Evolutionary conservation across 2,113 vertebrate species (phyloP).

Genomic region (Mobula birostris): DNA sequence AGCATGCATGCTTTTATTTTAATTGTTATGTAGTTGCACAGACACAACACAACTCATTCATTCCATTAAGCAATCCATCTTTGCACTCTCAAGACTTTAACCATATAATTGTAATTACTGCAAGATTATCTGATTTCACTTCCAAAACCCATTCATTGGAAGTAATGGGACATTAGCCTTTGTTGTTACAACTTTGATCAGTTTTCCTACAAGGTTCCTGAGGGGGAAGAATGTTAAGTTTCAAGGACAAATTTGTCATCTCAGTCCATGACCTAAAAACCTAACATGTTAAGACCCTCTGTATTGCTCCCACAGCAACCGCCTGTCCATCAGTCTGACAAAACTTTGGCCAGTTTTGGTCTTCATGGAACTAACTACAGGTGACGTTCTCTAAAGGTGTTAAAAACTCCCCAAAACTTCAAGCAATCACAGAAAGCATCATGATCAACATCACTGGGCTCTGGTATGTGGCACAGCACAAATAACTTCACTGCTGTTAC

Average conservation of each 20-base stretch:
- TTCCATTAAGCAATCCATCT: not conserved
- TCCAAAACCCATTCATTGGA: not conserved
- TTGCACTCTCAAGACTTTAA: not conserved
- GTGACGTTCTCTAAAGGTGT: not conserved
- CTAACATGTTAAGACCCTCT: not conserved
- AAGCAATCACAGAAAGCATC: not conserved
- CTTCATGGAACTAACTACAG: not conserved
- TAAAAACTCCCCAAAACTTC: not conserved
- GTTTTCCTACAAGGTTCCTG: not conserved
- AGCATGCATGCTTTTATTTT: too few species aligned
- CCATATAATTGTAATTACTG: not conserved
- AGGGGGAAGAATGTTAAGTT: not conserved
- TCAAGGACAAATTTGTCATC: not conserved
- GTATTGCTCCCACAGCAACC: not conserved
- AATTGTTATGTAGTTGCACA: too few species aligned
- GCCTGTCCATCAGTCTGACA: not conserved
- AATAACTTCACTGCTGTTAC: not conserved
- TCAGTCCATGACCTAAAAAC: not conserved
- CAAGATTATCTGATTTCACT: not conserved
- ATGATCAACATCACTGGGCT: not conserved
- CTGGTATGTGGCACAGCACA: not conserved
- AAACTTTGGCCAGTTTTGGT: not conserved
- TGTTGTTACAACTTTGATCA: not conserved
- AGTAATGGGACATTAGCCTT: not conserved
- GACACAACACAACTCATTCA: not conserved